Conservation (phyloP, 30 jellyfish, hydroid and myxozoan genomes). For the Pseudorhiza aurosa region DNA sequence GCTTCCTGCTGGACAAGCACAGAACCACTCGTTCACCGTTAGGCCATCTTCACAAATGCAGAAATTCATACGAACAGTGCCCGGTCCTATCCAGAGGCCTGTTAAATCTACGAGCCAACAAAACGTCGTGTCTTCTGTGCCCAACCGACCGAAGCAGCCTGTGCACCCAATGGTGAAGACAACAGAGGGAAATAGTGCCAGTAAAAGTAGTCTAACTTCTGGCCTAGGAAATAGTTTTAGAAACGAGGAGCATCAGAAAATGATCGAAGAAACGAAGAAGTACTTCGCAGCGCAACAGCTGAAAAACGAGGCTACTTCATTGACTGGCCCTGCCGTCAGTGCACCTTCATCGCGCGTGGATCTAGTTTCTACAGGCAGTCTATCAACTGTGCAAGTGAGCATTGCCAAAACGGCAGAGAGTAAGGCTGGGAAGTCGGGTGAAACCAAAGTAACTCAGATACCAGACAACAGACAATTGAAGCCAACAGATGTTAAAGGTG, state of each 20-base stretch:
- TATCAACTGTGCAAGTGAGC: background rate
- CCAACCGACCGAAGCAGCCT: conserved; percentile 70
- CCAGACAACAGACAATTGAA: background rate
- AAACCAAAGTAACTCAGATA: conserved; percentile 3
- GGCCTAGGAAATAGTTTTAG: conserved; percentile 52
- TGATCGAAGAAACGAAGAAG: conserved; percentile 90
- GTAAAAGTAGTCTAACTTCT: background rate
- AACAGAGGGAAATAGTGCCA: conserved; percentile 17
- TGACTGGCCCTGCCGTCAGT: background rate
- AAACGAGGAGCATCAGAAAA: conserved; percentile 88
- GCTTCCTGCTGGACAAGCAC: conserved; percentile 38
- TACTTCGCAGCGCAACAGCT: conserved; percentile 73
- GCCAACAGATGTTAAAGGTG: background rate
- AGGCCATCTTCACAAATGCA: conserved; percentile 58
- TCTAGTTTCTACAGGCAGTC: background rate
- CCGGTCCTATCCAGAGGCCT: conserved; percentile 86
- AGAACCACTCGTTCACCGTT: conserved; percentile 35
- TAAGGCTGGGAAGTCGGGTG: conserved; percentile 5
- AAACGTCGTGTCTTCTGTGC: background rate
- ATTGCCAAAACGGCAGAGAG: conserved; percentile 5
- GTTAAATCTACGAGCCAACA: conserved; percentile 15
- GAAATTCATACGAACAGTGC: conserved; percentile 48
- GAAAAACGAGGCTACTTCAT: conserved; percentile 27
- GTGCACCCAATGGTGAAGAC: conserved; percentile 49
- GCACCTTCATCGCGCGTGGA: background rate